Evolutionary conservation across 2,797 vertebrate species (phyloP), one percentile per base, ranked within the genome.

Genomic region (Orestias chungarensis): DNA sequence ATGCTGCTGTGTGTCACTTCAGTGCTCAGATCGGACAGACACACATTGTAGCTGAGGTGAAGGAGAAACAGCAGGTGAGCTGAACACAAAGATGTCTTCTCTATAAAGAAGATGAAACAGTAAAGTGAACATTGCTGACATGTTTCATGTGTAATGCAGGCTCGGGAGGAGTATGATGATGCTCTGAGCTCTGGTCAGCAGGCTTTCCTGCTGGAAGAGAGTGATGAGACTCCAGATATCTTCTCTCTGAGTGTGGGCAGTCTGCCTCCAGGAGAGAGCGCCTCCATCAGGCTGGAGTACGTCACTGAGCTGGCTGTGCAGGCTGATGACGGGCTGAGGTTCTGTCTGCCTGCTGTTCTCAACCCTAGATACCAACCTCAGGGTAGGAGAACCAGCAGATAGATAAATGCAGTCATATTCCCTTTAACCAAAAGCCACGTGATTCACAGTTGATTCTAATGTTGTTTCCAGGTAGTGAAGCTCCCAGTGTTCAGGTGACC

Each of bases 1-100:
- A 95, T 29, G 95, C 95, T 57, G 95, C 96, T 8, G 91, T 96
- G 59, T 95, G 95, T 81, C 94, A 94, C 79, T 96, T 96, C 68
- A 94, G 95, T 47, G 50, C 50, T 52, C 50, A 83, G 66, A 87
- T 96, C 5, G 94, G 94, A 73, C 91, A 94, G 64, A 92, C 87
- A 23, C 90, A 84, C 81, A 92, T 96, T 61, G 90, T 94, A 50
- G 95, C 95, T 8, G 90, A 95, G 82, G 79, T 96, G 71, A 89
- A 92, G 81, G 96, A 96, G 73, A 95, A 93, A 75, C 73, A 91
- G 44, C 40, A 94, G 91, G 96, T 54, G 50, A 54, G 50, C 25
- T 54, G 50, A 12, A 54, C 44, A 54, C 50, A 54, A 54, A 54
- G 25, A 54, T 54, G 50, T 54, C 71, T 2, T 38, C n/a, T 38